Base-by-base conservation (phyloP, 2,888 invertebrate species). In the Trachelus iudaicus region DNA sequence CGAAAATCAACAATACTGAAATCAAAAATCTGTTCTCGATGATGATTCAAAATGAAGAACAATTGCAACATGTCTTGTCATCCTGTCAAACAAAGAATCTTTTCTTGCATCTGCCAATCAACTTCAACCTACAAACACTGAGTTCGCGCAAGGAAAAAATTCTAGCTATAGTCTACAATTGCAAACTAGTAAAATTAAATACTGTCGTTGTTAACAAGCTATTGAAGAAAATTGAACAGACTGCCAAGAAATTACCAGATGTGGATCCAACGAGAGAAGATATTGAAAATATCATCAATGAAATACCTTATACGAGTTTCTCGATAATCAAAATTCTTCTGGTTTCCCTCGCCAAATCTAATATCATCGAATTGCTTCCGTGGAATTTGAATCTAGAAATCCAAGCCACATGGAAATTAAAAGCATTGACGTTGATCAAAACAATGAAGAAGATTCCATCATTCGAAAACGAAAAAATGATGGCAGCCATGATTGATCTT, bases 341-440 rank as follows among this genome's bases (percentile, higher is more conserved):
- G 15, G 15, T 40, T 40, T 40, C 3, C 73, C 56, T 80, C 9
- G 75, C 73, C 11, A 35, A 34, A 75, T 34, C 23, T 12, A 74
- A 80, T 33, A 33, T 78, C 56, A 30, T 69, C 30, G n/a, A 73
- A 33, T 35, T 71, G 15, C 77, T 80, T 11, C 76, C 80, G 9
- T 80, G 80, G 76, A 35, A 74, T 35, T 69, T 80, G 23, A 75
- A 80, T 31, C n/a, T 80, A 15, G 40, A 40, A 40, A 4, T 40
- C 13, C 15, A 40, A 40, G 6, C 15, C 4, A 40, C 40, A 15
- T 40, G 40, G 40, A 40, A 40, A 40, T 40, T 40, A 15, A 40
- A 40, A 15, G 40, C 40, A 15, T 6, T 40, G 40, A 40, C 40
- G 0, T 40, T 40, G 15, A 40, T 40, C 40, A 15, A 40, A 40